Conservation (phyloP, 2,888 invertebrate species). For the Lasiommata megera region DNA sequence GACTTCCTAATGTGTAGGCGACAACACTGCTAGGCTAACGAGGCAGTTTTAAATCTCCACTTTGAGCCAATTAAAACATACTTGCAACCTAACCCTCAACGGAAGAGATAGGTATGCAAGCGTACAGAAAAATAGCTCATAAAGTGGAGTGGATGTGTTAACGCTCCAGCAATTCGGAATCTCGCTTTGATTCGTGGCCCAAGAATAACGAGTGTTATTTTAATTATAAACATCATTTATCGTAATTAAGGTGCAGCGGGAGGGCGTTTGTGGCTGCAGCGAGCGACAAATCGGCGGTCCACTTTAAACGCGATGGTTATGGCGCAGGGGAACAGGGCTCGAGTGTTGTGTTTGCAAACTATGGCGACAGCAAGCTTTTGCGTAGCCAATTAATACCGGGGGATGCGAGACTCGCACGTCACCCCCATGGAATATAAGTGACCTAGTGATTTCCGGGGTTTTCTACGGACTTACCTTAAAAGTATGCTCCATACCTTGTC, state of each 20-base stretch:
- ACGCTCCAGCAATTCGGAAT: constrained; percentile 57
- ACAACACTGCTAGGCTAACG: too few relatives aligned
- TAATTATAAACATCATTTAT: constrained; percentile 80
- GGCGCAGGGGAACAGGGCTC: constrained; percentile 56
- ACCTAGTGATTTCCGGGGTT: too few relatives aligned
- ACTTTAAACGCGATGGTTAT: constrained; percentile 70
- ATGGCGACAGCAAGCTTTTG: constrained; percentile 45
- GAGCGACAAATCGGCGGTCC: constrained; percentile 64
- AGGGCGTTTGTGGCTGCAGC: constrained; percentile 57
- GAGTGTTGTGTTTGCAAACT: constrained; percentile 54
- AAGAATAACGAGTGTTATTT: constrained; percentile 68
- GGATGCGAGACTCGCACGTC: constrained; percentile 24
- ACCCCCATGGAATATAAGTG: too few relatives aligned
- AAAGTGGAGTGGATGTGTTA: constrained; percentile 61
- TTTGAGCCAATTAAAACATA: constrained; percentile 15
- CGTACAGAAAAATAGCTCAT: constrained; percentile 50
- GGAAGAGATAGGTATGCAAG: constrained; percentile 39
- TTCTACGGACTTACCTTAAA: too few relatives aligned
- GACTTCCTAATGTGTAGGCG: too few relatives aligned
- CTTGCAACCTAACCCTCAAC: constrained; percentile 30
- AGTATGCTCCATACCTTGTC: too few relatives aligned
- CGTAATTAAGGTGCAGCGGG: constrained; percentile 70
- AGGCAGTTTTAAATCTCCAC: too few relatives aligned
- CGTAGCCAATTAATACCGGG: constrained; percentile 46
- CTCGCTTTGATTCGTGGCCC: constrained; percentile 65